Evolutionary conservation across 2,797 vertebrate genomes (phyloP).

Genomic region (Pseudomugil tenellus): DNA sequence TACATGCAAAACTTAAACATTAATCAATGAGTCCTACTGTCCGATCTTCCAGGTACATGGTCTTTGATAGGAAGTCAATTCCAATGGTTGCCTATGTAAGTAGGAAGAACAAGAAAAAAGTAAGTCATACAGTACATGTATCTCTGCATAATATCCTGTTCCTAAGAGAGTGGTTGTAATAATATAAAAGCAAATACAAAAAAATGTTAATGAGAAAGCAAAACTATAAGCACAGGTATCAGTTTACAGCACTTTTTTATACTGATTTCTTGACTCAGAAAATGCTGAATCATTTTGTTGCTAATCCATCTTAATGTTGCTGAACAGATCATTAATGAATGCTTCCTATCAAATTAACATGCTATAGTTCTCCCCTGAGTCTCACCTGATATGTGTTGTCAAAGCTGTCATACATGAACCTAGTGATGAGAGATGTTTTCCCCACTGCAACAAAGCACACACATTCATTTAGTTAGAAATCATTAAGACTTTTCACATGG

Average conservation of each 20-base stretch:
- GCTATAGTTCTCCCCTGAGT: not conserved
- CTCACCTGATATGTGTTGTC: constrained; percentile 88
- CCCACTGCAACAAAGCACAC: constrained; percentile 79
- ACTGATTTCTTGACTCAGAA: constrained; percentile 28
- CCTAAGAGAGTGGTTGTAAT: constrained; percentile 9
- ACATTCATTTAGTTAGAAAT: constrained; percentile 5
- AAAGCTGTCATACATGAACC: constrained; percentile 88
- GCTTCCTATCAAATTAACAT: not conserved
- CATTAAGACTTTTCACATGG: too few relatives aligned
- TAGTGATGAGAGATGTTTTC: constrained; percentile 87
- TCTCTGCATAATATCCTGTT: constrained; percentile 25
- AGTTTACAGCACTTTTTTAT: constrained; percentile 40
- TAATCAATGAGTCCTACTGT: constrained; percentile 82
- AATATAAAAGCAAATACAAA: constrained; percentile 27
- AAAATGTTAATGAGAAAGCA: constrained; percentile 26
- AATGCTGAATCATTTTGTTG: not conserved
- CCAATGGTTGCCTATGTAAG: constrained; percentile 88
- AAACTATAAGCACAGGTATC: constrained; percentile 32
- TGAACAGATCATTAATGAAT: not conserved
- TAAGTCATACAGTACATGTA: constrained; percentile 37
- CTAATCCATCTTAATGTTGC: not conserved
- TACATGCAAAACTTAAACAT: constrained; percentile 17
- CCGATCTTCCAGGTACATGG: constrained; percentile 93
- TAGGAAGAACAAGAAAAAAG: constrained; percentile 42
- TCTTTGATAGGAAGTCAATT: constrained; percentile 94